A percentile compares a stretch with the other conserved stretches of the same genome.
phyloP scores from a whole-genome alignment of 2,113 vertebrate genomes.

The Butastur rufipennis region DNA sequence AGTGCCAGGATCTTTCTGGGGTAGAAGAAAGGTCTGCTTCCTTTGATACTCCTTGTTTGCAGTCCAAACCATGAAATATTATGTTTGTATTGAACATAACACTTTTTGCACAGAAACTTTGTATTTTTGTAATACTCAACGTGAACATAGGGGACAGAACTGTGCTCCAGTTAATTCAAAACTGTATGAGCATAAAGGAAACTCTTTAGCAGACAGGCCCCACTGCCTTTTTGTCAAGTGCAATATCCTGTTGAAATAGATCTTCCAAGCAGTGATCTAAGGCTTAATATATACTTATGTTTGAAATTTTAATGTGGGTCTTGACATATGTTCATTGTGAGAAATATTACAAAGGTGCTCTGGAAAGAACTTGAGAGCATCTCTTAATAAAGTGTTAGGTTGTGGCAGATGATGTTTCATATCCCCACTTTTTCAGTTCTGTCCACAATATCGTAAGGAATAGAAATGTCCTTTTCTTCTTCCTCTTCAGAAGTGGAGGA shows the following conservation, averaged over 20 bases:
- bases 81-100: neutral
- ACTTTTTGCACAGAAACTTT: neutral
- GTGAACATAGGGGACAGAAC: accelerated
- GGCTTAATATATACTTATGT: neutral
- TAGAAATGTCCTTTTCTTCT: neutral
- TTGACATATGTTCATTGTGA: neutral
- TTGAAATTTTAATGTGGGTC: neutral
- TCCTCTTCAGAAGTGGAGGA: neutral
- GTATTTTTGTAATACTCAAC: neutral
- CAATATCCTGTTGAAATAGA: neutral
- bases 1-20: neutral
- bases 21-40: neutral
- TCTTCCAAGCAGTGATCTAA: neutral
- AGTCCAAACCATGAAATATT: neutral
- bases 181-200: neutral
- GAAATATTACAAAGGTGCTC: neutral
- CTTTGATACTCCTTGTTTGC: neutral
- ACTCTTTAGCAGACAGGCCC: neutral
- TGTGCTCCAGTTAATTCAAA: neutral
- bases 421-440: neutral
- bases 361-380: neutral
- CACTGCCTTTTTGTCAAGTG: neutral
- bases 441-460: neutral
- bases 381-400: neutral
- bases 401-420: neutral